A percentile compares a stretch with the other conserved stretches of the same genome.
These are phyloP conservation scores for Charadrius vociferus DNA, from an alignment of 2,113 vertebrate genomes.

Conservation along the genomic window DNA sequence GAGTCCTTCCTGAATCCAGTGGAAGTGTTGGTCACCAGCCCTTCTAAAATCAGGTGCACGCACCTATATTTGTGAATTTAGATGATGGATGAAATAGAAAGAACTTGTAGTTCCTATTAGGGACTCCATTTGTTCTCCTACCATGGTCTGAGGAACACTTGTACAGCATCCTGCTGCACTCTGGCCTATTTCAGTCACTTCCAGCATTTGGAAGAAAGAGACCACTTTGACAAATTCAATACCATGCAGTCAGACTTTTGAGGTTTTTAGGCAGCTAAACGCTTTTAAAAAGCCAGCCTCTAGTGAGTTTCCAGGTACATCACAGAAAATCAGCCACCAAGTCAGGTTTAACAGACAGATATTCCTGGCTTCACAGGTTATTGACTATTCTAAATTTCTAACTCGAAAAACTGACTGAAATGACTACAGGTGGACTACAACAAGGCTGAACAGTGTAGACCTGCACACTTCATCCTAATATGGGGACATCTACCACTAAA, in stretches of 20 bases:
- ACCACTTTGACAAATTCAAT: not conserved
- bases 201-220: not conserved
- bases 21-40: not conserved
- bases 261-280: not conserved
- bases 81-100: not conserved
- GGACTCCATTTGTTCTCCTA: not conserved
- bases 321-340: not conserved
- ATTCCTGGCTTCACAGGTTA: not conserved
- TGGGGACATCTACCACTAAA: not conserved
- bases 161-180: not conserved
- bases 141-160: not conserved
- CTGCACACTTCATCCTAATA: not conserved
- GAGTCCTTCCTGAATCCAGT: not conserved
- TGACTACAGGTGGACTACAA: not conserved
- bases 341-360: not conserved
- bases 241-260: not conserved
- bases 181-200: not conserved
- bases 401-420: not conserved
- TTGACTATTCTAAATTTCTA: not conserved
- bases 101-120: not conserved
- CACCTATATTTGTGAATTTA: not conserved
- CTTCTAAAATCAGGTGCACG: not conserved
- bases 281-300: not conserved
- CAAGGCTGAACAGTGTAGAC: not conserved
- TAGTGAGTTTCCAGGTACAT: not conserved